Conservation (phyloP, 2,113 vertebrate species). For the Bombycilla garrulus region DNA sequence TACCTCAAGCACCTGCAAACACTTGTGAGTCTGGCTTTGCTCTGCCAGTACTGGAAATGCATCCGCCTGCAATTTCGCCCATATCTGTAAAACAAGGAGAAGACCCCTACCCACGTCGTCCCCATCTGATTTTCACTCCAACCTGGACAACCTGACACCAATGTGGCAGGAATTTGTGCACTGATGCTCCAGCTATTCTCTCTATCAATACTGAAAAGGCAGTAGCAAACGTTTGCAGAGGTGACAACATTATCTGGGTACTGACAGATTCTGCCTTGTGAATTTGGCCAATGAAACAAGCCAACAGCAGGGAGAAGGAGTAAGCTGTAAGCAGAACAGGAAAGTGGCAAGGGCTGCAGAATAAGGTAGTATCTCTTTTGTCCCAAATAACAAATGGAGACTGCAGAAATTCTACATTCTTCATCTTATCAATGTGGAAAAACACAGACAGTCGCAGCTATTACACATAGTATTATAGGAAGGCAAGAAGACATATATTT, state of each 20-base stretch:
- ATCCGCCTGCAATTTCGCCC: background rate
- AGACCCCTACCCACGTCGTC: background rate
- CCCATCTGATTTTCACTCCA: background rate
- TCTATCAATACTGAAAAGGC: background rate
- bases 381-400: conserved; percentile 57
- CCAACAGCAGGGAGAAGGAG: background rate
- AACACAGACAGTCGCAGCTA: conserved; percentile 51
- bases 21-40: background rate
- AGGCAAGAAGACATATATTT: conserved; percentile 63
- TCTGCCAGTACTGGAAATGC: background rate
- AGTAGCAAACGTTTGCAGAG: background rate
- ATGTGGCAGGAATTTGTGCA: background rate
- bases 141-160: background rate
- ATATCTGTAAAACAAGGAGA: background rate
- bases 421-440: conserved; percentile 53
- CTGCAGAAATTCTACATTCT: conserved; percentile 27
- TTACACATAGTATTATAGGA: conserved; percentile 46
- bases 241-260: background rate
- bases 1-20: background rate
- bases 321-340: background rate
- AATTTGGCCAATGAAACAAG: background rate
- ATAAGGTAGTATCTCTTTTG: conserved; percentile 45
- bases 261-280: background rate
- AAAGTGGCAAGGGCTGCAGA: background rate
- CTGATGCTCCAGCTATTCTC: background rate